Conservation (phyloP, 2,797 vertebrate species). For the Eremophila alpestris region DNA sequence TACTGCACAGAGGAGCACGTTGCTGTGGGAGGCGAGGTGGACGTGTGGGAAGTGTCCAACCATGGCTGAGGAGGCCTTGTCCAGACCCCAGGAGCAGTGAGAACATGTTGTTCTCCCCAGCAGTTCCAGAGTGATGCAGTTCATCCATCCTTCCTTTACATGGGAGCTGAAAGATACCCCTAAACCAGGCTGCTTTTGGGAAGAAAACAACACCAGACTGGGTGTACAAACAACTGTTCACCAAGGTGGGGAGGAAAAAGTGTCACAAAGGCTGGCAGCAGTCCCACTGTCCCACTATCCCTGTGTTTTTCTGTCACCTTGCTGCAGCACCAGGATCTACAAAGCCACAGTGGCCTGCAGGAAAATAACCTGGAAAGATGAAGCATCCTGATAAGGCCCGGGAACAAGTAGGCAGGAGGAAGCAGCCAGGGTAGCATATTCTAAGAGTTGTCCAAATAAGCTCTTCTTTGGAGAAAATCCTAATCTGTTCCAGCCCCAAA, state of each 20-base stretch:
- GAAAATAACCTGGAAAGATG: not conserved
- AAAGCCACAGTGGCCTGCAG: not conserved
- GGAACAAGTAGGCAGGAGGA: accelerated
- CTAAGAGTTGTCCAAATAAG: not conserved
- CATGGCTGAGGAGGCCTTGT: not conserved
- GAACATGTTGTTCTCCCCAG: constrained; percentile 16
- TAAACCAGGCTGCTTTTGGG: not conserved
- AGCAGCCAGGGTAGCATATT: not conserved
- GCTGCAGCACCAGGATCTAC: not conserved
- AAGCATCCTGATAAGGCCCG: not conserved
- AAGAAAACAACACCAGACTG: not conserved
- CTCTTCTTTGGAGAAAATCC: not conserved
- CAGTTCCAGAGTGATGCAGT: not conserved
- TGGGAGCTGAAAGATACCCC: not conserved
- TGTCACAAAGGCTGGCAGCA: not conserved
- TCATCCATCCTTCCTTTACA: not conserved
- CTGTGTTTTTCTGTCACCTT: constrained; percentile 14
- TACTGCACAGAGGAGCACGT: not conserved
- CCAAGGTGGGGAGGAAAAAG: not conserved
- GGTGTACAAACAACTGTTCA: accelerated
- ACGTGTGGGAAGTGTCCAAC: not conserved
- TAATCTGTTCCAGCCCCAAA: not conserved
- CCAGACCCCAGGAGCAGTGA: not conserved
- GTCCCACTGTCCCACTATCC: accelerated
- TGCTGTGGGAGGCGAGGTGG: constrained; percentile 20